phyloP scores from a whole-genome alignment of 2,113 vertebrate species.

The Semicossyphus pulcher region DNA sequence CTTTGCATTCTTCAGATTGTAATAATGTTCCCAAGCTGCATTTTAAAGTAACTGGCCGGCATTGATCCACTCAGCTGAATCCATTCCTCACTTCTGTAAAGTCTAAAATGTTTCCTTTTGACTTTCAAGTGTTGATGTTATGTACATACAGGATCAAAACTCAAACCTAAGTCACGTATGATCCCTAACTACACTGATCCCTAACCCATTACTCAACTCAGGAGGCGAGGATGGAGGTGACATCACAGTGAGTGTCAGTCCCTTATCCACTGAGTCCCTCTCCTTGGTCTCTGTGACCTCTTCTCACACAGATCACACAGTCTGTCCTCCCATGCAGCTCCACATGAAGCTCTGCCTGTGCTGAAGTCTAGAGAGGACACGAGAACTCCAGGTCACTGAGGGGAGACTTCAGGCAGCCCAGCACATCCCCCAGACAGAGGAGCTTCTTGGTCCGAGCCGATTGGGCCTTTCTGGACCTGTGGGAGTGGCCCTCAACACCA shows the following conservation, averaged over 20 bases:
- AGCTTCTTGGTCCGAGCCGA: constrained; percentile 61
- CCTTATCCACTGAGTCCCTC: constrained; percentile 4
- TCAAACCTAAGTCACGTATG: neutral
- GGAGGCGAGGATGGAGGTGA: neutral
- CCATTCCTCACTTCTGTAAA: neutral
- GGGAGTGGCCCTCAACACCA: constrained; percentile 5
- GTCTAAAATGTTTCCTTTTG: neutral
- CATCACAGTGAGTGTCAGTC: neutral
- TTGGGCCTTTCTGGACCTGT: constrained; percentile 41
- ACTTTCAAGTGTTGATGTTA: neutral
- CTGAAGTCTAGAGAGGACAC: constrained; percentile 20
- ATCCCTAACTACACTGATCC: neutral
- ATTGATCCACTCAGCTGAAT: neutral
- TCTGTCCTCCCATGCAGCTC: neutral
- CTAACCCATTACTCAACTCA: neutral
- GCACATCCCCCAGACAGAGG: constrained; percentile 66
- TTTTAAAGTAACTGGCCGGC: constrained; percentile 1
- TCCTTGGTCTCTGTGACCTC: neutral
- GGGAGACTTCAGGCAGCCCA: constrained; percentile 72
- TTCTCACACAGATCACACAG: neutral
- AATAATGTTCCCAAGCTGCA: neutral
- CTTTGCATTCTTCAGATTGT: neutral
- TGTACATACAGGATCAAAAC: neutral
- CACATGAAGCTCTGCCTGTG: neutral
- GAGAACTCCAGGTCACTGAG: constrained; percentile 60